Percentiles rank a stretch among this genome's conserved stretches.
These are phyloP conservation scores for Heterodera schachtii DNA, from an alignment of 1,140 invertebrate genomes.

Conservation along the genomic window DNA sequence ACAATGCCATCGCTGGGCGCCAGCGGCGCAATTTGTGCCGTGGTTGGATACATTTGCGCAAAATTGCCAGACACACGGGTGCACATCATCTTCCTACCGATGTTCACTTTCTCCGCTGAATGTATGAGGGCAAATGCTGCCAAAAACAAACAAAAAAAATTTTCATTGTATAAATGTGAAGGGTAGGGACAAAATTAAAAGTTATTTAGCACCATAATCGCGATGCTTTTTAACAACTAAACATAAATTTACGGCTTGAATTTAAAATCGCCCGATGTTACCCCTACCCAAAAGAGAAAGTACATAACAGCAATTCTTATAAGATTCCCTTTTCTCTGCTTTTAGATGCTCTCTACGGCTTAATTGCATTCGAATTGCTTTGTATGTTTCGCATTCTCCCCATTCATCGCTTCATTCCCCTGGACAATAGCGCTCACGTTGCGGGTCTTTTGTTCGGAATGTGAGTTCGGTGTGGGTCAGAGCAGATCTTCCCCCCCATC, in stretches of 20 bases:
- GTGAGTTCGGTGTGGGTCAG: constrained; percentile 42
- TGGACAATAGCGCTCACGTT: constrained; percentile 97
- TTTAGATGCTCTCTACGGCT: constrained; percentile 77
- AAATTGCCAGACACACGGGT: constrained; percentile 82
- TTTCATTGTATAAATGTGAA: too few relatives aligned
- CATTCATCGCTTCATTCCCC: constrained; percentile 80
- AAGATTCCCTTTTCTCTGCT: too few relatives aligned
- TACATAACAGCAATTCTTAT: background rate
- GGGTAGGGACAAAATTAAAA: too few relatives aligned
- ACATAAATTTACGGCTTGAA: too few relatives aligned
- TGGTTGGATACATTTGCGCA: constrained; percentile 83
- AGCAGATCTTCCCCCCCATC: too few relatives aligned
- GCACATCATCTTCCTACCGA: constrained; percentile 85
- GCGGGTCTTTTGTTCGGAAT: constrained; percentile 83
- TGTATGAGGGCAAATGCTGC: too few relatives aligned
- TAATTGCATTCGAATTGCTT: constrained; percentile 77
- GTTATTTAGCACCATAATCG: too few relatives aligned
- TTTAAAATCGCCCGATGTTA: too few relatives aligned
- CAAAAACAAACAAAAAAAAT: too few relatives aligned
- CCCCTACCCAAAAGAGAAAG: too few relatives aligned
- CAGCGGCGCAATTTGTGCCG: constrained; percentile 87
- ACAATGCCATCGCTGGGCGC: constrained; percentile 83
- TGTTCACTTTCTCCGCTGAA: constrained; percentile 82
- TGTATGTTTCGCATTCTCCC: constrained; percentile 79
- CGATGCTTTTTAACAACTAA: too few relatives aligned